phyloP scores from a whole-genome alignment of 2,888 invertebrate genomes.

The Ichneumoninae sp. region DNA sequence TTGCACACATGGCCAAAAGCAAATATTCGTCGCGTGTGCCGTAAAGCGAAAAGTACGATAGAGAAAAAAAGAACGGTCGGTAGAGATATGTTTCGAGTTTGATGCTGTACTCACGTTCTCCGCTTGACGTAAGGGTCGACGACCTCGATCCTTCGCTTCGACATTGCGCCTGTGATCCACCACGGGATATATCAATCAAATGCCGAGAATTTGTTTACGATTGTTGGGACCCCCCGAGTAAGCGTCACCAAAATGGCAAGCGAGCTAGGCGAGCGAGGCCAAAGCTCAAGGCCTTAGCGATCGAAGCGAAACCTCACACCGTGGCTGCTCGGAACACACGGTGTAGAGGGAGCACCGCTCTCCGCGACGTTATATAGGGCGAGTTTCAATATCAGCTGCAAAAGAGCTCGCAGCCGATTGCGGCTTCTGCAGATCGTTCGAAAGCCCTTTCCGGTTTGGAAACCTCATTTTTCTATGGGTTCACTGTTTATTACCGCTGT shows the following conservation, averaged over 20 bases:
- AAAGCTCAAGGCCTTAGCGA: conserved; percentile 10
- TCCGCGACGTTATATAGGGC: background rate
- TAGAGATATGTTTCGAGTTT: conserved; percentile 44
- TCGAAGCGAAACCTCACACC: conserved; percentile 8
- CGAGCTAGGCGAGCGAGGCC: conserved; percentile 5
- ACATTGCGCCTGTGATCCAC: conserved; percentile 85
- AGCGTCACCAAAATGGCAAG: conserved; percentile 18
- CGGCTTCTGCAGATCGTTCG: too few species aligned
- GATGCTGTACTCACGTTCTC: conserved; percentile 87
- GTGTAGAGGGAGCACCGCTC: background rate
- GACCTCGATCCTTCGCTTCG: conserved; percentile 94
- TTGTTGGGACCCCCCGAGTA: conserved; percentile 54
- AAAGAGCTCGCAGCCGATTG: background rate
- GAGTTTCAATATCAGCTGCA: background rate
- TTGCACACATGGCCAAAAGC: conserved; percentile 72
- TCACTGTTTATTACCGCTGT: too few species aligned
- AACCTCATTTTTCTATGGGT: too few species aligned
- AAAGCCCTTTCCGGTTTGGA: too few species aligned
- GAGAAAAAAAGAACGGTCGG: conserved; percentile 20
- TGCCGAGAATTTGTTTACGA: conserved; percentile 70
- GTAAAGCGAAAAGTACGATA: conserved; percentile 6
- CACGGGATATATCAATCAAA: conserved; percentile 33
- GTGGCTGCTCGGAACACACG: background rate
- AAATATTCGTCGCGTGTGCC: conserved; percentile 40
- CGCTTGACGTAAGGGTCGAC: conserved; percentile 93